Base-by-base conservation (phyloP, 1,140 invertebrate genomes). In the Helicoverpa zea region DNA sequence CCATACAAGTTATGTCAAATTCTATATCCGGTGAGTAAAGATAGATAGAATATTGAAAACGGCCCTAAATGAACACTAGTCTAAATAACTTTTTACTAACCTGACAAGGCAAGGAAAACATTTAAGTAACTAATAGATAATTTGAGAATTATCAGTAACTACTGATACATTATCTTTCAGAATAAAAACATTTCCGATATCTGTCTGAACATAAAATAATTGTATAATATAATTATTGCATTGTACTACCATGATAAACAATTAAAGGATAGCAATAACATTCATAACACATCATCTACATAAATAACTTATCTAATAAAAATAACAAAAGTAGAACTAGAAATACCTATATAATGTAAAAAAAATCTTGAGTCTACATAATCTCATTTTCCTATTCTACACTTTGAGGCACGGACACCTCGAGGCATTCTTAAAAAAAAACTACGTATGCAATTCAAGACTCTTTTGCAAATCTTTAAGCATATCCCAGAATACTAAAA, bases 401-500 rank as follows among this genome's bases (percentile, higher is more conserved):
- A 35, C 63, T 35, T 47, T 14, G 35, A 64, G 30, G 2, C 29
- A 29, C 29, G 29, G 29, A 10, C 14, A 3, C 18, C 2, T 11
- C 13, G 23, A 61, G 18, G 9, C 58, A 29, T 29, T 4, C 2
- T 30, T 1, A n/a, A 13, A 51, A 70, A 70, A 70, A 29, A 47
- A 66, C 52, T 79, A 79, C 12, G 59, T 11, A 11, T 70, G 63
- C 51, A 81, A 30, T 82, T 86, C 79, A 79, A 84, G 68, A 49
- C 47, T 81, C 82, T 93, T 92, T 82, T 94, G 90, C 11, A 95
- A n/a, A 87, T 95, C 94, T 84, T 97, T 96, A 11, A 98, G 94
- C 94, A 97, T 95, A 90, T 98, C 97, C 96, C 98, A 99, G 93
- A 99, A 98, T 23, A 98, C 96, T 49, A 99, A 95, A 84, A 97